Evolutionary conservation across 2,888 invertebrate species (phyloP).

Genomic region (Punctoribates punctum): DNA sequence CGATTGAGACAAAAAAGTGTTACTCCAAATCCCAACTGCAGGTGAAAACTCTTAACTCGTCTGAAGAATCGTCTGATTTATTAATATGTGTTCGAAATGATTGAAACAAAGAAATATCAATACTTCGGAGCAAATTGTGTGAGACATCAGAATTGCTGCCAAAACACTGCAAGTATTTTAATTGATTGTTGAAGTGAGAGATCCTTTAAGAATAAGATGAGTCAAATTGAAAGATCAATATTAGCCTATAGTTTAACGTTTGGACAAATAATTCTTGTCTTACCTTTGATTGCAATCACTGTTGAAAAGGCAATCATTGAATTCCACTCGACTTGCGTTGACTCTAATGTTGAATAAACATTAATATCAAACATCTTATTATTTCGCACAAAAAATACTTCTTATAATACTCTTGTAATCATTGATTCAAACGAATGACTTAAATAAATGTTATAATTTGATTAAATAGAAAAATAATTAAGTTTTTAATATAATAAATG

Average conservation of each 20-base stretch:
- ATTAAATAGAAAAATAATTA: neutral
- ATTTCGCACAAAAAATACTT: neutral
- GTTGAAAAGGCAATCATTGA: neutral
- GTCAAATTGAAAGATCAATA: neutral
- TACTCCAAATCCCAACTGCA: neutral
- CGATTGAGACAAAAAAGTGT: neutral
- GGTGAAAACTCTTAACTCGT: neutral
- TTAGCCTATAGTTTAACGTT: neutral
- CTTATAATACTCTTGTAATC: neutral
- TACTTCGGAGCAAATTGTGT: neutral
- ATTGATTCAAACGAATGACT: neutral
- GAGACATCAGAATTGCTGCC: neutral
- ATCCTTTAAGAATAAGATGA: slow-evolving; percentile 11
- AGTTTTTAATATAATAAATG: neutral
- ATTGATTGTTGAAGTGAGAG: slow-evolving; percentile 30
- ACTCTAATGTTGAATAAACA: neutral
- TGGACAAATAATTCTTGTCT: neutral
- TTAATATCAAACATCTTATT: neutral
- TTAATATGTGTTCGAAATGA: too few species aligned
- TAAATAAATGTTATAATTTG: neutral
- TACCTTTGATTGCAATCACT: neutral
- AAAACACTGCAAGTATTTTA: neutral
- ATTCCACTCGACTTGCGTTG: slow-evolving; percentile 4
- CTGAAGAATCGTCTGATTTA: neutral
- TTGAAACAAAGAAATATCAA: slow-evolving; percentile 9